phyloP scores from a whole-genome alignment of 2,797 vertebrate genomes.

The Acanthurus lineatus region DNA sequence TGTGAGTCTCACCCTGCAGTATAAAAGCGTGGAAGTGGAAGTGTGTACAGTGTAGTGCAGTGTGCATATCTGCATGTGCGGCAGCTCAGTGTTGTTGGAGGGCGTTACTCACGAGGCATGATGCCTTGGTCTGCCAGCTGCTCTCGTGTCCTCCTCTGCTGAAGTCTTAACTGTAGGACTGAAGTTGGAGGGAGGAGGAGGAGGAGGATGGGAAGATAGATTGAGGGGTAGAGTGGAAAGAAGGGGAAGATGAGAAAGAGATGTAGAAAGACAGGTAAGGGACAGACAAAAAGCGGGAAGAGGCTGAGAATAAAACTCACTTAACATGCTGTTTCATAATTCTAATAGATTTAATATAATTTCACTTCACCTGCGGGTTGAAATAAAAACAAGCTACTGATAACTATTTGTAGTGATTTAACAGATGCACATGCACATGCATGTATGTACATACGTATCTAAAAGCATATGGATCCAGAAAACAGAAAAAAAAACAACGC shows the following conservation, averaged over 20 bases:
- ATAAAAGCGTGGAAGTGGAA: constrained; percentile 9
- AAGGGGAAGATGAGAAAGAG: constrained; percentile 45
- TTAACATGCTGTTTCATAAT: constrained; percentile 39
- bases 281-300: constrained; percentile 62
- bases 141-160: constrained; percentile 96
- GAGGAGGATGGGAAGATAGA: constrained; percentile 30
- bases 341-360: not conserved
- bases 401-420: not conserved
- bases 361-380: constrained; percentile 1
- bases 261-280: constrained; percentile 57
- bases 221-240: constrained; percentile 31
- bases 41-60: constrained; percentile 23
- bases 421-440: constrained; percentile 17
- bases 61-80: constrained; percentile 30
- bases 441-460: constrained; percentile 2
- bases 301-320: constrained; percentile 67
- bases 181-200: constrained; percentile 59
- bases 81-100: constrained; percentile 49
- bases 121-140: constrained; percentile 95
- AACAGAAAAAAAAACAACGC: constrained; percentile 56
- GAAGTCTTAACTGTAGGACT: constrained; percentile 99
- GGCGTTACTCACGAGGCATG: constrained; percentile 95
- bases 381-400: not conserved
- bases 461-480: constrained; percentile 41
- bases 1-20: constrained; percentile 5